Evolutionary conservation across 2,888 invertebrate genomes (phyloP), one percentile per base, ranked within the genome.

Genomic region (Ornithoptera alexandrae): DNA sequence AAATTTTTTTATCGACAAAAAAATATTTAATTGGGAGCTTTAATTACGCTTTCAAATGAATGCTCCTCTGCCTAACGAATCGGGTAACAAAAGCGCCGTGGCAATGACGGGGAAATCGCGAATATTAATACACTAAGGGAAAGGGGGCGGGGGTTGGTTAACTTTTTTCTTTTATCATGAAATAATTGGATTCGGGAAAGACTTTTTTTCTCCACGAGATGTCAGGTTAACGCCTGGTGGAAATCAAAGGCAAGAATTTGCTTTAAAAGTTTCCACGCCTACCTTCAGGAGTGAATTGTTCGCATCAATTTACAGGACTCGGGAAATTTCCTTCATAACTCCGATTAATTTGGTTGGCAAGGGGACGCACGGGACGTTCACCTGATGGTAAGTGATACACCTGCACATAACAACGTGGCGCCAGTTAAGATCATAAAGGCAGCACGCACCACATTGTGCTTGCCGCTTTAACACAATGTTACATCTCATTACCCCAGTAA

Each of bases 171-270:
- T 67, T 70, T 70, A 67, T 64, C 60, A 57, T 64, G 10, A 63
- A 67, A 67, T 70, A 70, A 70, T 70, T 67, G 66, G 58, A 56
- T 15, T 10, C 42, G 46, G 62, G 46, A 22, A 62, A 65, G 69
- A 39, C 57, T 62, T 15, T 60, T 56, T 61, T 65, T 18, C 57
- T 18, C 42, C 17, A 46, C n/a, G 22, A 5, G 30, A 46, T 53
- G 53, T n/a, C 42, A 18, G 50, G 20, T 18, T 69, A 69, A 64
- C 36, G 68, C 46, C 12, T 15, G 42, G 20, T 65, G 60, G 64
- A 63, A 69, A 69, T 69, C 68, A 64, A 70, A 70, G 67, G 70
- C 64, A 67, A 60, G 56, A 70, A 67, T 56, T 63, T 67, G n/a
- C n/a, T 62, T 62, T 66, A 69, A 67, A 67, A 67, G 53, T 59